phyloP scores from a whole-genome alignment of 2,113 vertebrate genomes.

The Meleagris gallopavo region DNA sequence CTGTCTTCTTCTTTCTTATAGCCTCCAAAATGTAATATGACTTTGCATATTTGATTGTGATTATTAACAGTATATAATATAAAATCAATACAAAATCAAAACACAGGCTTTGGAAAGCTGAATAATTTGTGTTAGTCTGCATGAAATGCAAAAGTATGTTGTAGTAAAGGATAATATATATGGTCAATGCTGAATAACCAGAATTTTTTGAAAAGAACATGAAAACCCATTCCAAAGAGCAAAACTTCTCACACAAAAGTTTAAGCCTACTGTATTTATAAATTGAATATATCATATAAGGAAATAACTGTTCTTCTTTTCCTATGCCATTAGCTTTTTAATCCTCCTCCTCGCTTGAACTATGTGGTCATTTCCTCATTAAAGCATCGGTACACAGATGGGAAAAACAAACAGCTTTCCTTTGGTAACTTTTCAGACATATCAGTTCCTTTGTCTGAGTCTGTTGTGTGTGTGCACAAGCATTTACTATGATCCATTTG shows the following conservation, averaged over 20 bases:
- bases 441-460: neutral
- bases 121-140: conserved; percentile 21
- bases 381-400: neutral
- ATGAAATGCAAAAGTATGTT: conserved; percentile 2
- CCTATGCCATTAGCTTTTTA: neutral
- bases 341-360: neutral
- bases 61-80: conserved; percentile 4
- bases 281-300: neutral
- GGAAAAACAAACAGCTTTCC: neutral
- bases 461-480: neutral
- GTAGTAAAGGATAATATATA: conserved; percentile 3
- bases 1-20: too few species aligned
- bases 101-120: conserved; percentile 28
- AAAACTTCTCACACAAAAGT: neutral
- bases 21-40: neutral
- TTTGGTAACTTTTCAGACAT: neutral
- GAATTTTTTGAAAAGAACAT: neutral
- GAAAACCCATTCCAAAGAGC: neutral
- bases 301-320: neutral
- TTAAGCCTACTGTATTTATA: neutral
- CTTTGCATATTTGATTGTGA: conserved; percentile 57
- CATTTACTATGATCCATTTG: neutral
- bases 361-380: neutral
- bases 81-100: conserved; percentile 57
- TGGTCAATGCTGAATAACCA: conserved; percentile 25